Evolutionary conservation across 2,113 vertebrate genomes (phyloP).

Genomic region (Poeciliopsis retropinna): DNA sequence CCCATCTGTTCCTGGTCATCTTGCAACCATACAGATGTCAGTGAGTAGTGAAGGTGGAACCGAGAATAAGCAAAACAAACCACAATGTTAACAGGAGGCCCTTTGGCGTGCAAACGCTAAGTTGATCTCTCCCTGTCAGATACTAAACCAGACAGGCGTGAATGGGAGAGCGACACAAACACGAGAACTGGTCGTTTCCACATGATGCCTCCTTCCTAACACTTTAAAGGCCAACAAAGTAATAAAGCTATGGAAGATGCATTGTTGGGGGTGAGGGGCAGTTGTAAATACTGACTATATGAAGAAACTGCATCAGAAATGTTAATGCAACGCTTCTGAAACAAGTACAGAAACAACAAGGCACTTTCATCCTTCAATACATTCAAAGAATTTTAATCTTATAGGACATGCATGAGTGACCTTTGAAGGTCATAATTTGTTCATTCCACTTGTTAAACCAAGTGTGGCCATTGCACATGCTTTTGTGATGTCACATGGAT

Average conservation of each 20-base stretch:
- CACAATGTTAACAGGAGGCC: background rate
- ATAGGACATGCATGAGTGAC: background rate
- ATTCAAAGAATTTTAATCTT: conserved; percentile 7
- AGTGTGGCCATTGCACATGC: background rate
- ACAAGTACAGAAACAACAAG: conserved; percentile 10
- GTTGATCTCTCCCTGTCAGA: conserved; percentile 26
- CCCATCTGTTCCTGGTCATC: conserved; percentile 52
- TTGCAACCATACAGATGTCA: conserved; percentile 4
- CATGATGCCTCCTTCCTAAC: conserved; percentile 24
- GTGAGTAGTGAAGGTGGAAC: background rate
- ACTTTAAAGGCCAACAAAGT: conserved; percentile 15
- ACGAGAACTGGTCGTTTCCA: conserved; percentile 10
- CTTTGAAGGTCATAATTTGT: conserved; percentile 17
- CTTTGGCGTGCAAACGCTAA: conserved; percentile 26
- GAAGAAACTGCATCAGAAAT: conserved; percentile 20
- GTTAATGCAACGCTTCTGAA: conserved; percentile 10
- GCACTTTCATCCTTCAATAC: conserved; percentile 4
- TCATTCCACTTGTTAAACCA: conserved; percentile 26
- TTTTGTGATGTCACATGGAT: conserved; percentile 27
- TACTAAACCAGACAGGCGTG: conserved; percentile 33
- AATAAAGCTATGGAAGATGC: conserved; percentile 46
- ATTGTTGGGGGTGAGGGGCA: conserved; percentile 16
- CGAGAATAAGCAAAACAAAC: conserved; percentile 6
- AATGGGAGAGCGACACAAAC: conserved; percentile 36
- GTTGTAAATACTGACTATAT: conserved; percentile 3